A percentile compares a stretch with the other conserved stretches of the same genome.
These are phyloP conservation scores for Lycophotia porphyrea DNA, from an alignment of 2,888 invertebrate species.

Conservation along the genomic window DNA sequence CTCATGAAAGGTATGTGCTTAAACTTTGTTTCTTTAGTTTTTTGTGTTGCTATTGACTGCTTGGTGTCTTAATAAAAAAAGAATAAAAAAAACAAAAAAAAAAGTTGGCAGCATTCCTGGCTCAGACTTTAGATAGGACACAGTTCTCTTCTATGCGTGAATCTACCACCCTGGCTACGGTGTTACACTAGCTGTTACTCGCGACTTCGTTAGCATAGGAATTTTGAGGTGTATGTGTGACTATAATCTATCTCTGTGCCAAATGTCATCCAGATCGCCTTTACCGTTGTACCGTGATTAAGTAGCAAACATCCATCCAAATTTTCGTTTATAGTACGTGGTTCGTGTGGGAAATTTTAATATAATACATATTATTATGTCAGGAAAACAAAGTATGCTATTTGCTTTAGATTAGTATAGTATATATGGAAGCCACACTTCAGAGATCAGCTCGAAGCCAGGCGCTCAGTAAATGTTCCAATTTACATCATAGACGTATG, in stretches of 20 bases:
- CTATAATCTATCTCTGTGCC: no score
- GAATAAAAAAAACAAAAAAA: no score
- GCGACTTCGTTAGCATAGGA: no score
- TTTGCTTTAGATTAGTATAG: no score
- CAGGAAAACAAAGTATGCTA: no score
- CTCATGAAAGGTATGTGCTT: slow-evolving; percentile 77
- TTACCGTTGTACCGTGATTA: no score
- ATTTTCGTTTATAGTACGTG: no score
- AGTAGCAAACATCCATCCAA: no score
- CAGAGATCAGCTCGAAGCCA: neutral
- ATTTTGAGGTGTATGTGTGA: no score
- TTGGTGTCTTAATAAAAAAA: neutral
- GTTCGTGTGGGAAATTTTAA: no score
- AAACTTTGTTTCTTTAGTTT: neutral
- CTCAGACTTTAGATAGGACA: neutral
- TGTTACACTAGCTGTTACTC: neutral
- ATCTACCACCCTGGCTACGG: neutral
- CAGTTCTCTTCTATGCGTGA: neutral
- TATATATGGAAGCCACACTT: neutral
- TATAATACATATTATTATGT: no score
- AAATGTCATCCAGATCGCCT: no score
- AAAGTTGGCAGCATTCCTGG: neutral
- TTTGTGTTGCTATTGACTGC: neutral
- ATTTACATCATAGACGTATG: neutral
- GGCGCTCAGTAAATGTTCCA: neutral